phyloP scores from a whole-genome alignment of 92 coral and sea anemone genomes.

The Heliopora coerulea region DNA sequence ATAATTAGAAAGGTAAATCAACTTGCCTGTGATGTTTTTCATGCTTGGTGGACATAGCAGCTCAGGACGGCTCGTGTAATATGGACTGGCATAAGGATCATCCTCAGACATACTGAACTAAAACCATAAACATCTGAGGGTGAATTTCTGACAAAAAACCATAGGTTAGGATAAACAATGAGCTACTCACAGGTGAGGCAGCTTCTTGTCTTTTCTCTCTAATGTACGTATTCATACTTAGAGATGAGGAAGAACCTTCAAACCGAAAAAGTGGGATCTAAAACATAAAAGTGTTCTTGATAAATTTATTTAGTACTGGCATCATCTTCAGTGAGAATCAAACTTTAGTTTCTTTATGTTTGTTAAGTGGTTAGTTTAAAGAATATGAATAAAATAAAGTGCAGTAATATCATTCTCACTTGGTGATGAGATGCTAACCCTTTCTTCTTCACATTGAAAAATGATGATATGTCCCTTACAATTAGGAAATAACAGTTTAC shows the following conservation, averaged over 20 bases:
- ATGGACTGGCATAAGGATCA: constrained; percentile 88
- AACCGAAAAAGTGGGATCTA: constrained; percentile 82
- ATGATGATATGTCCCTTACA: constrained; percentile 83
- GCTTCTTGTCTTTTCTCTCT: constrained; percentile 97
- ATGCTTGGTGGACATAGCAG: constrained; percentile 89
- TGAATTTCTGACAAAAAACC: not conserved
- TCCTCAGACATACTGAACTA: constrained; percentile 65
- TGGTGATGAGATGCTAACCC: constrained; percentile 46
- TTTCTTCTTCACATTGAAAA: constrained; percentile 77
- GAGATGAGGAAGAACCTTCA: constrained; percentile 97
- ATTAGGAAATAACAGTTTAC: too few relatives aligned
- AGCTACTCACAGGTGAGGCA: constrained; percentile 74
- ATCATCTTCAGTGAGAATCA: too few relatives aligned
- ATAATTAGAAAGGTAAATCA: too few relatives aligned
- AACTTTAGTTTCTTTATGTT: too few relatives aligned
- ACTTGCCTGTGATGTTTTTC: constrained; percentile 87
- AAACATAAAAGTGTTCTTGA: too few relatives aligned
- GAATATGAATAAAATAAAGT: too few relatives aligned
- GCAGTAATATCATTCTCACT: not conserved
- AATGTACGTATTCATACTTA: constrained; percentile 95
- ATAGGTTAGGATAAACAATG: not conserved
- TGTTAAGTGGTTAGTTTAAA: too few relatives aligned
- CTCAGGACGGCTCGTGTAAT: constrained; percentile 93
- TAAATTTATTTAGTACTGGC: too few relatives aligned
- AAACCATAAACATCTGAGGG: not conserved